Base-by-base conservation (phyloP, 2,113 vertebrate genomes). In the Dipodomys stephensi region DNA sequence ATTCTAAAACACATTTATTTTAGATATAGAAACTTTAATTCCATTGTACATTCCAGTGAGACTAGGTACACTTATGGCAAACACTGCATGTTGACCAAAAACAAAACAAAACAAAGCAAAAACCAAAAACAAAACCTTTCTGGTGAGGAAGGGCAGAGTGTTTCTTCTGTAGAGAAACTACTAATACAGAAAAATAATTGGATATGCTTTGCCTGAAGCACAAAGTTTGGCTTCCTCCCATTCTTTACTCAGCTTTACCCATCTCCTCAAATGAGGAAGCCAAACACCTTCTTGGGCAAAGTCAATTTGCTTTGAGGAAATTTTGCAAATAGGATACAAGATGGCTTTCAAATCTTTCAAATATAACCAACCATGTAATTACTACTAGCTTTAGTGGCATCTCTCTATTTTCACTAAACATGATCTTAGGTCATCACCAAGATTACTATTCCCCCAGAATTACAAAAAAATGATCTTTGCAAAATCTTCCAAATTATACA, bases 401-500 rank as follows among this genome's bases (percentile, higher is more conserved):
- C 57, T 16, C 46, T 44, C 19, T 23, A 2, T 65, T 90, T 92
- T 76, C 27, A 76, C 4, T 90, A 23, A 80, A 49, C 32, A 76
- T 27, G 25, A 82, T 44, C 62, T n/a, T 39, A 44, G 93, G 69
- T 68, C 3, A 67, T 67, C 27, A 53, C 5, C 44, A 65, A 67
- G 28, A 88, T 74, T 19, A 90, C 35, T 87, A 83, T 77, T 64
- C 22, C 10, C 85, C 23, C 30, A n/a, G 23, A 67, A 18, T 2
- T 74, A 39, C 19, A 19, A 53, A 60, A 57, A 83, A 87, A 39
- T 64, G 2, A 46, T 73, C 19, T 88, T 68, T 49, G 8, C n/a
- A 78, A 87, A 83, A 10, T 68, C 22, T 94, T 95, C 79, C 19
- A 76, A 90, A 27, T 74, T 46, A 44, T n/a, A 16, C 2, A 71